These are phyloP conservation scores for Dasypogon diadema DNA, from an alignment of 2,888 invertebrate genomes.

Conservation along the genomic window DNA sequence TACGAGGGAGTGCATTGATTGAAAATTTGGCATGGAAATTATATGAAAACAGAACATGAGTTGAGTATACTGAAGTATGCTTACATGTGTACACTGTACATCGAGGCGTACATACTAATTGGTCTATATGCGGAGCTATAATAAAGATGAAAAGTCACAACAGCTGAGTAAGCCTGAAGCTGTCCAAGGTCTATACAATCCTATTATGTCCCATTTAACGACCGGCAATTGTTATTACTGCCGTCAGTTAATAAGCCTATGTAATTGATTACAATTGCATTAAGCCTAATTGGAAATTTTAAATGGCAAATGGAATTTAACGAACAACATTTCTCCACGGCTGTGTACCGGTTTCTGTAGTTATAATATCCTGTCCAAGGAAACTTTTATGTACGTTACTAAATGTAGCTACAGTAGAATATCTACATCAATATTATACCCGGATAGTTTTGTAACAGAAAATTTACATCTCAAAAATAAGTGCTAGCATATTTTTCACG, in stretches of 20 bases:
- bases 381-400: no score
- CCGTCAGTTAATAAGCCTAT: conserved; percentile 37
- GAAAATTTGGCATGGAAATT: conserved; percentile 40
- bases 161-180: conserved; percentile 15
- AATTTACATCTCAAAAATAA: no score
- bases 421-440: no score
- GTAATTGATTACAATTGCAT: conserved; percentile 51
- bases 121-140: not conserved
- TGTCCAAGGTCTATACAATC: conserved; percentile 15
- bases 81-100: not conserved
- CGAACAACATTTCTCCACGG: no score
- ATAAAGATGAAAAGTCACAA: not conserved
- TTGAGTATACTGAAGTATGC: not conserved
- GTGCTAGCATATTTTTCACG: no score
- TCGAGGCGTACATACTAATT: not conserved
- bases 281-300: conserved; percentile 47
- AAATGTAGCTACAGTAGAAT: no score
- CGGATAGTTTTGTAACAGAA: no score
- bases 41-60: conserved; percentile 23
- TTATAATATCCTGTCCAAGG: no score
- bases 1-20: conserved; percentile 39
- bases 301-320: no score
- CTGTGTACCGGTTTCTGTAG: no score
- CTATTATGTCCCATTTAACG: conserved; percentile 20
- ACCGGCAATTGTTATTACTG: conserved; percentile 42